phyloP scores from a whole-genome alignment of 1,140 invertebrate genomes.

The Penaeus indicus region DNA sequence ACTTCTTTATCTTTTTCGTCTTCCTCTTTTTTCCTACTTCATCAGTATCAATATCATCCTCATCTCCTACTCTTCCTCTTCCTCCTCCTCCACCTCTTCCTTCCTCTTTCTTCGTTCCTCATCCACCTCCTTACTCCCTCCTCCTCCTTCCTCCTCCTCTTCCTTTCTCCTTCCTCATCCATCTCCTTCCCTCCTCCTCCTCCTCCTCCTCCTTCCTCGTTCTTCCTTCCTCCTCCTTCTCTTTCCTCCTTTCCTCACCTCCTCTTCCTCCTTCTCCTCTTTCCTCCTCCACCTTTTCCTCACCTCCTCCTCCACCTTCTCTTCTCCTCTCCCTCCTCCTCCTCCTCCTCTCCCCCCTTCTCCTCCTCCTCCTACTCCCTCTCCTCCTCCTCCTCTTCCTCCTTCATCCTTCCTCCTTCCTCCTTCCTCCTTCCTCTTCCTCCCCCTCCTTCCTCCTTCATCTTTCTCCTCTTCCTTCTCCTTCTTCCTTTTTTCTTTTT shows the following conservation, averaged over 20 bases:
- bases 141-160: background rate
- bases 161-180: background rate
- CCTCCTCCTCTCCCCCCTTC: background rate
- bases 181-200: background rate
- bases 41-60: background rate
- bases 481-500: no score
- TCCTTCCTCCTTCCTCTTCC: no score
- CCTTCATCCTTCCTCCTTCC: no score
- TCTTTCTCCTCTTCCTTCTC: no score
- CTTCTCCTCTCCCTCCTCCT: background rate
- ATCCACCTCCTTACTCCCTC: background rate
- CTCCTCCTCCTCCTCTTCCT: background rate
- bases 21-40: no score
- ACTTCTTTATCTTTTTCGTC: no score
- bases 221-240: conserved; percentile 4
- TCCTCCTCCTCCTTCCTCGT: conserved; percentile 4
- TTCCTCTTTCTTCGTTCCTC: background rate
- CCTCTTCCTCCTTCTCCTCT: background rate
- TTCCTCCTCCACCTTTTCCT: background rate
- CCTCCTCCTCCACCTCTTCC: background rate
- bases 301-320: background rate
- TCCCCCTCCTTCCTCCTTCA: no score
- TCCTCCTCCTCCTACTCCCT: background rate
- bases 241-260: conserved; percentile 16
- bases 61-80: background rate